Evolutionary conservation across 2,797 vertebrate genomes (phyloP).

Genomic region (Odontamblyopus rebecca): DNA sequence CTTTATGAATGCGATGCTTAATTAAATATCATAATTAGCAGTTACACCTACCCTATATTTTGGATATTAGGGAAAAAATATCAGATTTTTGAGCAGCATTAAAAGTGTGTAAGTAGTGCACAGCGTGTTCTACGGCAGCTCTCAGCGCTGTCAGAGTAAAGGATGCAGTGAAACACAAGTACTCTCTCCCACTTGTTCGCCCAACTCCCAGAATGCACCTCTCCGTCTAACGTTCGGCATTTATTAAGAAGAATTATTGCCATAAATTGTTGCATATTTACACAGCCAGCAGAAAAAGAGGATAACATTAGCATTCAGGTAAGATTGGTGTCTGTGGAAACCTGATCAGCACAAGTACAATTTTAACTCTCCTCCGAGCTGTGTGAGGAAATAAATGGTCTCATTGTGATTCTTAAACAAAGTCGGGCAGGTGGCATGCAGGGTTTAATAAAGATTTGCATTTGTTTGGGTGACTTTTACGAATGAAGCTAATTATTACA

Average conservation of each 20-base stretch:
- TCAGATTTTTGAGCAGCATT: not conserved
- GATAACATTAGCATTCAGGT: conserved; percentile 18
- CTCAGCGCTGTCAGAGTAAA: conserved; percentile 3
- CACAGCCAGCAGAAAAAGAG: conserved; percentile 12
- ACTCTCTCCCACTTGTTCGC: conserved; percentile 9
- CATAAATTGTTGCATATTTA: conserved; percentile 12
- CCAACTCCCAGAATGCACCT: conserved; percentile 2
- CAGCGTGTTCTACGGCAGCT: not conserved
- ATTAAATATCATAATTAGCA: not conserved
- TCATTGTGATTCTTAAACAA: conserved; percentile 4
- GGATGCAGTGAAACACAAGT: conserved; percentile 2
- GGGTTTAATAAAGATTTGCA: conserved; percentile 13
- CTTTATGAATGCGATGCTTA: not conserved
- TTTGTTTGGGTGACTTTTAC: not conserved
- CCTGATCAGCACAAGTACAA: conserved; percentile 17
- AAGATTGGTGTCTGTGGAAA: conserved; percentile 18
- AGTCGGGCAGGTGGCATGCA: conserved; percentile 18
- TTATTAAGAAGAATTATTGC: conserved; percentile 19
- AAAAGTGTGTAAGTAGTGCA: not conserved
- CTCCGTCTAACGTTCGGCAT: conserved; percentile 3
- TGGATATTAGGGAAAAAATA: not conserved
- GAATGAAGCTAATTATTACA: conserved; percentile 11
- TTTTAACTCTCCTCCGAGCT: conserved; percentile 18
- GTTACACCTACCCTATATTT: no score
- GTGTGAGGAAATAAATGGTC: conserved; percentile 12